phyloP scores from a whole-genome alignment of 2,797 vertebrate genomes.

The Mus caroli region DNA sequence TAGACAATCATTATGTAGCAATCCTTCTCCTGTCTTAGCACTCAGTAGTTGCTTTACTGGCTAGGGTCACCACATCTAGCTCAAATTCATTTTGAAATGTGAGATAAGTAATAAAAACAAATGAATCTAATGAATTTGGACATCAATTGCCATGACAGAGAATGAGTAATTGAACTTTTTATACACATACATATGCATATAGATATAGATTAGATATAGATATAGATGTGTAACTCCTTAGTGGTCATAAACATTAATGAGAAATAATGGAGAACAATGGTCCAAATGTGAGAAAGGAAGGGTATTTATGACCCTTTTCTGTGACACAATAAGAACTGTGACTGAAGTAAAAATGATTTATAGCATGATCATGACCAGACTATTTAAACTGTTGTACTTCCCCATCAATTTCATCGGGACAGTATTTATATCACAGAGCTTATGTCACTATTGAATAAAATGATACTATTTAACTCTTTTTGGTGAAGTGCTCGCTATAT shows the following conservation, averaged over 20 bases:
- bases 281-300: not conserved
- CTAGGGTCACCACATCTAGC: not conserved
- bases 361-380: not conserved
- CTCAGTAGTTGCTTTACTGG: not conserved
- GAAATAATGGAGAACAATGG: not conserved
- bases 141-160: not conserved
- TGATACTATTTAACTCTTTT: not conserved
- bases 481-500: not conserved
- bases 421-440: not conserved
- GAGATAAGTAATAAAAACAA: not conserved
- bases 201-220: too few species aligned
- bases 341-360: not conserved
- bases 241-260: not conserved
- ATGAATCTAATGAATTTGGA: not conserved
- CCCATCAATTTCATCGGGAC: not conserved
- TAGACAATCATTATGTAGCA: too few species aligned
- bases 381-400: not conserved
- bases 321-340: not conserved
- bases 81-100: not conserved
- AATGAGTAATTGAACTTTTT: not conserved
- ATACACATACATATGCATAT: not conserved
- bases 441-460: not conserved
- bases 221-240: not conserved
- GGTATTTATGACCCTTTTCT: not conserved
- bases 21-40: not conserved